Evolutionary conservation across 1,140 invertebrate species (phyloP), one percentile per base, ranked within the genome.

Genomic region (Plectrocnemia conspersa): DNA sequence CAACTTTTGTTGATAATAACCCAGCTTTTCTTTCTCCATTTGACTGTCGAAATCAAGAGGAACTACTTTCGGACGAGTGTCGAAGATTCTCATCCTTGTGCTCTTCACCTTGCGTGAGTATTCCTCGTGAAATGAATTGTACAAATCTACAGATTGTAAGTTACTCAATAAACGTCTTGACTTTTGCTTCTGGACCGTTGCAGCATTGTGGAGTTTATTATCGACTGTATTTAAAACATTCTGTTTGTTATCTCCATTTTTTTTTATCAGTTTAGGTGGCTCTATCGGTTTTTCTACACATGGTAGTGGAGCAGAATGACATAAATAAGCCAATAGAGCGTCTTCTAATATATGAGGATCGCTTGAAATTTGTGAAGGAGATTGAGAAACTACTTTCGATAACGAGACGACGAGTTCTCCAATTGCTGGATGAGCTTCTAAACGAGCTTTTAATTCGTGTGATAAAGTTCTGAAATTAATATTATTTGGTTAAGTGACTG

Each of bases 261-360:
- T 63, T 53, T 60, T 62, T 65, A 10, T 25, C 2, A 13, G 16
- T 22, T 52, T 52, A 11, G 44, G 11, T 25, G 13, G 21, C 6
- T 59, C 56, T 15, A 52, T 35, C 23, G 45, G 21, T 59, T 66
- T 59, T 50, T 71, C 70, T 0, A 76, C 64, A 50, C 91, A 95
- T 0, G 91, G 91, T 18, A 93, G 67, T 0, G 79, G 73, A 5
- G 84, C 82, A 16, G 84, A 82, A 63, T 95, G 92, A 66, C 93
- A 97, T 3, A 89, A 77, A 63, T 90, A 89, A 0, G 86, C 82
- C 25, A 93, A 69, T 10, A 94, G 66, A 1, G 88, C 85, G 68
- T 96, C 92, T 59, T 86, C 77, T 0, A 94, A 77, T 1, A 84
- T 79, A 42, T 85, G 78, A 0, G 86, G 85, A 67, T 83, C 82